These are phyloP conservation scores for Meghimatium bilineatum DNA, from an alignment of 2,888 invertebrate genomes.

Conservation along the genomic window DNA sequence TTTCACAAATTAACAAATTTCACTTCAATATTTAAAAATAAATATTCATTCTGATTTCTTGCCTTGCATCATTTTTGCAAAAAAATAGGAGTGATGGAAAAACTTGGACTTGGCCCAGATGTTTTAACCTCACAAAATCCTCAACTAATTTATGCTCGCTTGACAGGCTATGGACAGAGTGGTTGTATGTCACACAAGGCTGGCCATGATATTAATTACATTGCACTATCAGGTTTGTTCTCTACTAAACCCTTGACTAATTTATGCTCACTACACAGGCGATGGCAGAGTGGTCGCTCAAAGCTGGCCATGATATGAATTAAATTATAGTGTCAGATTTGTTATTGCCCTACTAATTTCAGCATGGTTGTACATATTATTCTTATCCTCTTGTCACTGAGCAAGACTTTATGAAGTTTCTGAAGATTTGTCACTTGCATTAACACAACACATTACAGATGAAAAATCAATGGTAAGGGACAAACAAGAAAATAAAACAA, in stretches of 20 bases:
- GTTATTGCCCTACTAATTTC: no score
- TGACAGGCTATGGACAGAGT: constrained; percentile 94
- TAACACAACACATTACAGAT: no score
- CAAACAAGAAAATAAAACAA: no score
- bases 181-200: constrained; percentile 87
- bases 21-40: no score
- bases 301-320: constrained; percentile 98
- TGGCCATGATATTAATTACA: constrained; percentile 98
- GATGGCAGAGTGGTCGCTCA: constrained; percentile 92
- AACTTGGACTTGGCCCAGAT: constrained; percentile 89
- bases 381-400: no score
- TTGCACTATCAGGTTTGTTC: constrained; percentile 87
- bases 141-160: constrained; percentile 90
- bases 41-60: background rate
- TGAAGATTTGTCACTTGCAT: no score
- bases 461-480: no score
- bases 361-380: no score
- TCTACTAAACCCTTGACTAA: constrained; percentile 81
- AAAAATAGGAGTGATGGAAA: constrained; percentile 93
- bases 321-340: constrained; percentile 91
- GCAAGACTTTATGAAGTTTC: no score
- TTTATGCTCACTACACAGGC: constrained; percentile 94
- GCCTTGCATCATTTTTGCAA: background rate
- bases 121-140: constrained; percentile 81
- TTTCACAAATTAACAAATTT: no score